Conservation (phyloP, 2,113 vertebrate genomes). For the Brachyistius frenatus region DNA sequence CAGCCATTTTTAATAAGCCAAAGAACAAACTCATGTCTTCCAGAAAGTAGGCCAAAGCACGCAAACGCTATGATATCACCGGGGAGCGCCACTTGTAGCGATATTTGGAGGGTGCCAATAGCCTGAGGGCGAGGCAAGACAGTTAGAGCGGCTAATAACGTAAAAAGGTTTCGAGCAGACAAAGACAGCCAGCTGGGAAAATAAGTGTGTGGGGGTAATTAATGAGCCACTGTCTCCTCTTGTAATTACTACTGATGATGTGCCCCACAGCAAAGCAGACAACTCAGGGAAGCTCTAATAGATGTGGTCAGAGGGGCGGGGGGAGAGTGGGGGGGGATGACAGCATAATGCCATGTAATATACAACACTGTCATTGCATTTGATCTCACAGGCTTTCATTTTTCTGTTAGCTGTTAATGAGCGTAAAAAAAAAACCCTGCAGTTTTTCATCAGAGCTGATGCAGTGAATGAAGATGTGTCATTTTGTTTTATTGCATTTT, state of each 20-base stretch:
- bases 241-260: constrained; percentile 26
- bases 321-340: background rate
- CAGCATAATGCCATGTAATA: background rate
- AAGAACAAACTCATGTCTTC: constrained; percentile 43
- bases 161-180: background rate
- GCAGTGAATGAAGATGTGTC: background rate
- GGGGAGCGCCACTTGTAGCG: constrained; percentile 6
- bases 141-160: constrained; percentile 8
- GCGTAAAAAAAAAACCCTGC: background rate
- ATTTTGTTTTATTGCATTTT: background rate
- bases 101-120: constrained; percentile 21
- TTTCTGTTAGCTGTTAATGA: background rate
- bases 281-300: background rate
- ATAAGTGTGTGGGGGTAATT: background rate
- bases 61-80: constrained; percentile 14
- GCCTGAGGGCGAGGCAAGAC: constrained; percentile 22
- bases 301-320: background rate
- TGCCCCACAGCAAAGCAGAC: background rate
- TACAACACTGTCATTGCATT: background rate
- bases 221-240: constrained; percentile 6
- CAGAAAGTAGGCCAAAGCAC: constrained; percentile 56
- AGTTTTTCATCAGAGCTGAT: background rate
- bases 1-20: constrained; percentile 59
- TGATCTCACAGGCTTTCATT: background rate
- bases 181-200: constrained; percentile 11